Evolutionary conservation across 2,113 vertebrate genomes (phyloP).

Genomic region (Suricata suricatta): DNA sequence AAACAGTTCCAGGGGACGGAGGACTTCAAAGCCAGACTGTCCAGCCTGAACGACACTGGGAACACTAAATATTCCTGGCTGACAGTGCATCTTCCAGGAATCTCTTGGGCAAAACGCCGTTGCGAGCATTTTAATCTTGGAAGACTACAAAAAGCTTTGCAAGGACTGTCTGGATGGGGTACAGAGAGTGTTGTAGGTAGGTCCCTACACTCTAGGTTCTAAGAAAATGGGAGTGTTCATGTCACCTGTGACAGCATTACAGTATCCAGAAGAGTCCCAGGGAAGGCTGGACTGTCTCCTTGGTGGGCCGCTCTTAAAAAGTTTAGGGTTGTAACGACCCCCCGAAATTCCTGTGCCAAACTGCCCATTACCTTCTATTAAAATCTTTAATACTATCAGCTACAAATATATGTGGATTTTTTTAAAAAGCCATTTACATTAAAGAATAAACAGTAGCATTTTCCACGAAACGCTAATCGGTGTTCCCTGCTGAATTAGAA

Average conservation of each 20-base stretch:
- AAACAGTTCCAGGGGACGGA: not conserved
- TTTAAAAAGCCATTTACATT: not conserved
- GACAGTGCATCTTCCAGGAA: not conserved
- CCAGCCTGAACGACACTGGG: not conserved
- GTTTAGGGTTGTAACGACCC: not conserved
- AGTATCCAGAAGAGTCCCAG: not conserved
- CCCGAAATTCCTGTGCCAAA: not conserved
- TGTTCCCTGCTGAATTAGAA: not conserved
- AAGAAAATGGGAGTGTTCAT: not conserved
- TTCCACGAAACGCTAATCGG: not conserved
- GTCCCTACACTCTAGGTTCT: not conserved
- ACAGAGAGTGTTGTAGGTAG: not conserved
- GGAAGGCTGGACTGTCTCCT: not conserved
- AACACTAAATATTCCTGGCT: not conserved
- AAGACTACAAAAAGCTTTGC: slow-evolving; percentile 1
- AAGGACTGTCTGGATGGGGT: not conserved
- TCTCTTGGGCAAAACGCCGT: not conserved
- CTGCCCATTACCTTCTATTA: not conserved
- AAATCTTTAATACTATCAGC: not conserved
- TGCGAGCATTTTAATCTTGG: not conserved
- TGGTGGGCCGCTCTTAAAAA: not conserved
- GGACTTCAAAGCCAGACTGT: not conserved
- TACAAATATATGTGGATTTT: not conserved
- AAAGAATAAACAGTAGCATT: not conserved
- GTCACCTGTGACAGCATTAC: not conserved